phyloP scores from a whole-genome alignment of 2,888 invertebrate species.

The Cataglyphis altisquamis region DNA sequence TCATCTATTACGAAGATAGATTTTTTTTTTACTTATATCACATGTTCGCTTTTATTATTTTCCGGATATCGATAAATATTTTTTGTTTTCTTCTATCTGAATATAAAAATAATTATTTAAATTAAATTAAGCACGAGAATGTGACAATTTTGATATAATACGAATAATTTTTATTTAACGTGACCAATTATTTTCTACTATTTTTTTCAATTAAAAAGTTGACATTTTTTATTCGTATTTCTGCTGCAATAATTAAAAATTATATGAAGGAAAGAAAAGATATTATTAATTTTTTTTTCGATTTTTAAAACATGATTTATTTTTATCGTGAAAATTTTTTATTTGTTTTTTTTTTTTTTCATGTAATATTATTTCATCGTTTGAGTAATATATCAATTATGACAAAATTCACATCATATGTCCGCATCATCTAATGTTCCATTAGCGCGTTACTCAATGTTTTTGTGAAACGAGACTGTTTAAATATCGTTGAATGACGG shows the following conservation, averaged over 20 bases:
- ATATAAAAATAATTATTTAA: background rate
- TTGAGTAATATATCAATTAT: background rate
- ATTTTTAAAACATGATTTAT: background rate
- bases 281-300: background rate
- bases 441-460: constrained; percentile 11
- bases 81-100: constrained; percentile 4
- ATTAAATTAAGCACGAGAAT: constrained; percentile 1
- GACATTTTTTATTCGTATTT: background rate
- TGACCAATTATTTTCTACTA: background rate
- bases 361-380: background rate
- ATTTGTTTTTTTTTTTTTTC: background rate
- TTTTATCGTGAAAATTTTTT: background rate
- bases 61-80: background rate
- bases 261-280: background rate
- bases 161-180: background rate
- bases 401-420: background rate
- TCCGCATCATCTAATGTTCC: background rate
- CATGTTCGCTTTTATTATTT: background rate
- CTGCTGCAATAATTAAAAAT: background rate
- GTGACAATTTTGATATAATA: background rate
- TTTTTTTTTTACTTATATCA: background rate
- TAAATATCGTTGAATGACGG: constrained; percentile 51
- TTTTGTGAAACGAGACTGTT: constrained; percentile 43
- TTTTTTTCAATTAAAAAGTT: background rate
- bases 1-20: constrained; percentile 28